Percentiles rank a stretch among this genome's conserved stretches.
Evolutionary conservation across 2,888 invertebrate species (phyloP).

Genomic region (Rhagium mordax): DNA sequence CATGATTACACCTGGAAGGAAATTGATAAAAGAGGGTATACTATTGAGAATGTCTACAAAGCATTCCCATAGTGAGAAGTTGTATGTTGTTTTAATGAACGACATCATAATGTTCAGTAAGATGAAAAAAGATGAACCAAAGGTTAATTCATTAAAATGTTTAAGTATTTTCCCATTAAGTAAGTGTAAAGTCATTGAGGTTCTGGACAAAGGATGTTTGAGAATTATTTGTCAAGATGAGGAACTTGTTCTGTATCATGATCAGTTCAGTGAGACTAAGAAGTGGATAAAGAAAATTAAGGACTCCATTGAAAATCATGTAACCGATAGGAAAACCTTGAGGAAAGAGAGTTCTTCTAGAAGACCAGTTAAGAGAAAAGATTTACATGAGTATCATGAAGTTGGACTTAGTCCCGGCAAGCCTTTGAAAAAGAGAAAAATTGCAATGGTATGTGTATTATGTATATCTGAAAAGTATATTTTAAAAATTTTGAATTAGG

Average conservation of each 20-base stretch:
- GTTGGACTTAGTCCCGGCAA: constrained; percentile 71
- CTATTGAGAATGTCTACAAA: constrained; percentile 66
- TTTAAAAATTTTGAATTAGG: no score
- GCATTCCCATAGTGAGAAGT: constrained; percentile 69
- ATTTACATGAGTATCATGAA: constrained; percentile 73
- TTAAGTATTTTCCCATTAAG: constrained; percentile 80
- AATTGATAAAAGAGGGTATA: constrained; percentile 79
- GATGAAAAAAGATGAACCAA: constrained; percentile 73
- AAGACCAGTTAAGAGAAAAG: constrained; percentile 74
- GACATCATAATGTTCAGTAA: constrained; percentile 85
- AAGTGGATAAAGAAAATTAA: constrained; percentile 75
- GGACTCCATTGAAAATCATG: constrained; percentile 73
- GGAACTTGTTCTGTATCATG: constrained; percentile 74
- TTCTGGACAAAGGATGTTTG: constrained; percentile 75
- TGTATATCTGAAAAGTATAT: no score
- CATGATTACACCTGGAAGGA: constrained; percentile 80
- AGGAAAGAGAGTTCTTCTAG: constrained; percentile 78
- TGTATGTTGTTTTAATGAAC: constrained; percentile 81
- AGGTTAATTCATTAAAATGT: constrained; percentile 76
- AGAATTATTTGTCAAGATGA: constrained; percentile 76
- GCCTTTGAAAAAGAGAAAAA: constrained; percentile 69
- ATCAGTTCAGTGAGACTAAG: constrained; percentile 72
- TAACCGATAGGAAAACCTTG: constrained; percentile 75
- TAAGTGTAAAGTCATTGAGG: constrained; percentile 78
- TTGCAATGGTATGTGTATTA: constrained; percentile 35